Conservation (phyloP, 2,797 vertebrate species). For the Karalla daura region DNA sequence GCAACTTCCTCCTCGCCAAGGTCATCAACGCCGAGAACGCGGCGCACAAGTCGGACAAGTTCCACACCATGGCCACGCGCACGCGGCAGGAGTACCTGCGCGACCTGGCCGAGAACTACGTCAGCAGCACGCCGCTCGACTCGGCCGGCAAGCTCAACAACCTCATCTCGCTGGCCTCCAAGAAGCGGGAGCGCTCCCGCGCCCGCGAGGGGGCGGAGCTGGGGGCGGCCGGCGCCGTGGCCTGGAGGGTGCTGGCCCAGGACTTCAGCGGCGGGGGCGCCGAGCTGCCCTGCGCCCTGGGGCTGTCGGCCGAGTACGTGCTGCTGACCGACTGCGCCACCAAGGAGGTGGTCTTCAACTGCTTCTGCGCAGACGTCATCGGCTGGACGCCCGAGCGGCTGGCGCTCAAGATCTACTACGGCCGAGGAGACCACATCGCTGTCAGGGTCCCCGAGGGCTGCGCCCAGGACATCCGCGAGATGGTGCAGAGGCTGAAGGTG, state of each 20-base stretch:
- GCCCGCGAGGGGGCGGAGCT: slow-evolving; percentile 87
- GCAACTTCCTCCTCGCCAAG: slow-evolving; percentile 94
- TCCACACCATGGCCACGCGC: slow-evolving; percentile 94
- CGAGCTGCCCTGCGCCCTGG: slow-evolving; percentile 86
- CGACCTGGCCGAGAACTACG: slow-evolving; percentile 91
- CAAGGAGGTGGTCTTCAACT: slow-evolving; percentile 95
- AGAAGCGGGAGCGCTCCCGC: slow-evolving; percentile 89
- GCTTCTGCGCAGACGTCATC: slow-evolving; percentile 92
- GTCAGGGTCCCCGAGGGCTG: slow-evolving; percentile 83
- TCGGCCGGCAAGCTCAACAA: slow-evolving; percentile 90
- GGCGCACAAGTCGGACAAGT: slow-evolving; percentile 95
- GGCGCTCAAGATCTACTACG: slow-evolving; percentile 91
- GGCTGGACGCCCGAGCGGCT: slow-evolving; percentile 90
- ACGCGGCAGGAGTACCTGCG: slow-evolving; percentile 94
- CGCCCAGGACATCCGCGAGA: slow-evolving; percentile 89
- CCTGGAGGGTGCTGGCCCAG: slow-evolving; percentile 88
- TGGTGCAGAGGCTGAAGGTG: slow-evolving; percentile 94
- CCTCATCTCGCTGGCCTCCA: slow-evolving; percentile 92
- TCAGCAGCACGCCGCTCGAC: slow-evolving; percentile 89
- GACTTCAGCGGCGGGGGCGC: slow-evolving; percentile 86
- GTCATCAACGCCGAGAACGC: slow-evolving; percentile 94
- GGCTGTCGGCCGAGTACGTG: slow-evolving; percentile 88
- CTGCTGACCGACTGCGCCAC: slow-evolving; percentile 86
- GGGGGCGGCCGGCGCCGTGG: slow-evolving; percentile 85
- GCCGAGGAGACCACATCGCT: slow-evolving; percentile 91